phyloP scores from a whole-genome alignment of 2,113 vertebrate species.

The Daphoenositta chrysoptera region DNA sequence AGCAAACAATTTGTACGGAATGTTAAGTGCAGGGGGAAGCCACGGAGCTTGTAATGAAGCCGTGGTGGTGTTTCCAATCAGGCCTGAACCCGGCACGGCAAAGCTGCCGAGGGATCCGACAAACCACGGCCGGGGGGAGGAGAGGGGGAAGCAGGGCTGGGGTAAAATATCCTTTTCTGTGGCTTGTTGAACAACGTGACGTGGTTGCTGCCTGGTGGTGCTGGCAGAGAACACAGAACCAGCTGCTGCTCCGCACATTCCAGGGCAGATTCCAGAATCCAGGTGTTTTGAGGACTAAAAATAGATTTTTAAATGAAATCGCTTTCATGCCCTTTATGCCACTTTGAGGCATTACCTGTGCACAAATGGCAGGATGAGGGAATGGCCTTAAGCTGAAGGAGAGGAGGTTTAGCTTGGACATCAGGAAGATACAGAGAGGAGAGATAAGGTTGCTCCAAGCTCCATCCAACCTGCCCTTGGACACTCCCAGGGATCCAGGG shows the following conservation, averaged over 20 bases:
- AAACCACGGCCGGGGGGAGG: background rate
- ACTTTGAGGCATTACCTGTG: background rate
- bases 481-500: background rate
- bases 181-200: constrained; percentile 61
- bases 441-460: background rate
- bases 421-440: too few species aligned
- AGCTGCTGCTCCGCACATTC: constrained; percentile 10
- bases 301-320: rapidly evolving
- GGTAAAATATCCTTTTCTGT: background rate
- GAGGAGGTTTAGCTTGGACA: background rate
- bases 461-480: background rate
- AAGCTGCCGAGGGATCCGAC: constrained; percentile 44
- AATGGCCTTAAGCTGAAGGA: background rate
- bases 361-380: background rate
- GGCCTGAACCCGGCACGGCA: background rate
- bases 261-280: constrained; percentile 67
- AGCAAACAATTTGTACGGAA: constrained; percentile 52
- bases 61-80: constrained; percentile 38
- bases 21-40: constrained; percentile 42
- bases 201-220: constrained; percentile 52
- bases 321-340: rapidly evolving
- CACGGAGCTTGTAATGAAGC: constrained; percentile 5
- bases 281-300: background rate
- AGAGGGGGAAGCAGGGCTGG: background rate
- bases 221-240: background rate